A percentile compares a stretch with the other conserved stretches of the same genome.
These are phyloP conservation scores for Ecdyonurus torrentis DNA, from an alignment of 2,888 invertebrate genomes.

Conservation along the genomic window DNA sequence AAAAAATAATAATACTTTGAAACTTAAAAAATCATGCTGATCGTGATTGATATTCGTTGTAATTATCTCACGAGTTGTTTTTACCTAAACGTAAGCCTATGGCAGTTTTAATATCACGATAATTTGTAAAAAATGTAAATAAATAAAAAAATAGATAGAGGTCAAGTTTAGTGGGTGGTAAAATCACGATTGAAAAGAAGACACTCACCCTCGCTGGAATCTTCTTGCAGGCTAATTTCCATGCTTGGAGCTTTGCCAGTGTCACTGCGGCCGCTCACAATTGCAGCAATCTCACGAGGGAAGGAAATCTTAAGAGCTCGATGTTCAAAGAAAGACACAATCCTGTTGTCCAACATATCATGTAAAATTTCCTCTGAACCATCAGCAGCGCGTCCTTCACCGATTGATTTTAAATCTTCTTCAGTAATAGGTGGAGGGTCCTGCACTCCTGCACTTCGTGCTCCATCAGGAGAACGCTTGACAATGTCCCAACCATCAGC, in stretches of 20 bases:
- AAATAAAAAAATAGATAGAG: too few species aligned
- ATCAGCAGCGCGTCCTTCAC: slow-evolving; percentile 6
- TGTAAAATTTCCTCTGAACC: slow-evolving; percentile 5
- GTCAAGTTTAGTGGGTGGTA: too few species aligned
- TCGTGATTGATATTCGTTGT: too few species aligned
- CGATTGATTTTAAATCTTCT: slow-evolving; percentile 6
- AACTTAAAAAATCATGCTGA: too few species aligned
- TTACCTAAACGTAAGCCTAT: too few species aligned
- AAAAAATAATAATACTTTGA: too few species aligned
- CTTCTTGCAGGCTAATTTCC: slow-evolving; percentile 16
- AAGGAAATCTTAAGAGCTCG: slow-evolving; percentile 29
- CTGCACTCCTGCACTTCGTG: slow-evolving; percentile 12
- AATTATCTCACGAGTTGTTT: too few species aligned
- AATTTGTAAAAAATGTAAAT: too few species aligned
- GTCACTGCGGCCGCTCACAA: slow-evolving; percentile 12
- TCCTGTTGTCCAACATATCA: slow-evolving; percentile 31
- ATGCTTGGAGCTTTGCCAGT: slow-evolving; percentile 14
- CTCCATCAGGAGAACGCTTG: slow-evolving; percentile 7
- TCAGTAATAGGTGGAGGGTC: slow-evolving; percentile 10
- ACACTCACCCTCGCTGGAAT: neutral
- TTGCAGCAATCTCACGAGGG: slow-evolving; percentile 16
- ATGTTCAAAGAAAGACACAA: slow-evolving; percentile 38
- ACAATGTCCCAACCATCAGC: slow-evolving; percentile 11
- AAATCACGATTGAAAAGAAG: too few species aligned
- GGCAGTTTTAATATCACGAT: too few species aligned